Evolutionary conservation across 2,797 vertebrate species (phyloP), one percentile per base, ranked within the genome.

Genomic region (Epinephelus malabaricus): DNA sequence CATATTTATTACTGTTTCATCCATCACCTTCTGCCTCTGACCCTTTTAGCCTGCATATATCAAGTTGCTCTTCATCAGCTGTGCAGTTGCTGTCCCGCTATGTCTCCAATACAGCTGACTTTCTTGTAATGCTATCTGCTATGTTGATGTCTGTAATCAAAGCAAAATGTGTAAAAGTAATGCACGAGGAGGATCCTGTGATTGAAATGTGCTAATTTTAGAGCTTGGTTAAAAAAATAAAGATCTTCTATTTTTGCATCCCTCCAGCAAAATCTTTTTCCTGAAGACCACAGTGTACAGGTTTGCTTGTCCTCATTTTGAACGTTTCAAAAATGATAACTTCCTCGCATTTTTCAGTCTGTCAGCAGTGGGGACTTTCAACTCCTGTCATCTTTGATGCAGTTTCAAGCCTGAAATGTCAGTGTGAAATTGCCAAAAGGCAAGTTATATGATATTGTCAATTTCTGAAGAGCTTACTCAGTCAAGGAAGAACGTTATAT

Each of bases 391-490:
- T 18, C 38, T 78, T 13, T 74, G 53, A 82, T 70, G 61, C 0
- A 63, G 27, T 73, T 34, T 76, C 23, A 56, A 74, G 54, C 43
- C 19, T 51, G 15, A 79, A 81, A 75, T 81, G 78, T 47, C 21
- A 81, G 53, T 4, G 3, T 67, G 54, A 78, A 80, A 81, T 67
- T 50, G 18, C 19, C 11, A n/a, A 58, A 61, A 63, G n/a, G 30
- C 6, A 74, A 50, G n/a, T 38, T 5, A 60, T 49, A 25, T 58
- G 19, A 21, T 43, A 5, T 12, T 55, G 27, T 45, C 6, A 2
- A 6, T 47, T 59, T 73, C 17, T 27, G 64, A 68, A 43, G 14
- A n/a, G 14, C 13, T 79, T 0, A 56, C 50, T 54, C 27, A 61
- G 27, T 62, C 2, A 67, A 67, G 14, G 15, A 50, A 50, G 13